Evolutionary conservation across 2,888 invertebrate species (phyloP), one percentile per base, ranked within the genome.

Genomic region (Electrophaes corylata): DNA sequence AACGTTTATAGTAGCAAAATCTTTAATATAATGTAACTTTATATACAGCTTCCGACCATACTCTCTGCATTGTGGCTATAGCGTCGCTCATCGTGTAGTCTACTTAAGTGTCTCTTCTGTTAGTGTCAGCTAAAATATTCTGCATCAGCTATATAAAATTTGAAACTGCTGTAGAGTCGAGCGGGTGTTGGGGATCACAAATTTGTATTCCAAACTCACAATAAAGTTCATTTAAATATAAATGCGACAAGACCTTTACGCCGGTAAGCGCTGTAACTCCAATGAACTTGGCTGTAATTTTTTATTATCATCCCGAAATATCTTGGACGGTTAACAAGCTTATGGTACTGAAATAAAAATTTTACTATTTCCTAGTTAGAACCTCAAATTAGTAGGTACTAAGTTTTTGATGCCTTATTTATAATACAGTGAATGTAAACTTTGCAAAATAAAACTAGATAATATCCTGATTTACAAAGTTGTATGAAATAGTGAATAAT

Each of bases 141-240:
- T 23, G 48, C 31, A 55, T 46, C 44, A 51, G 62, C 64, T 71
- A 64, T 69, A 72, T 73, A 78, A 78, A 81, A 81, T 81, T 81
- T 74, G 71, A 72, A 78, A 65, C 59, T 62, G 75, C 74, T 74
- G 67, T 71, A 73, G 72, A 79, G 70, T 72, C 69, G 67, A 75
- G 74, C 76, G 73, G 75, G 78, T 83, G 81, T 81, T 66, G 79
- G 78, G n/a, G 83, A 82, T 85, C 84, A 77, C 84, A 85, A 87
- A 87, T 87, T 87, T 84, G 86, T 88, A 86, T 88, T 88, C 86
- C 81, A 75, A 76, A 68, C 82, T 84, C 86, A 85, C 82, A 86
- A 86, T 86, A 83, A 84, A 84, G 79, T 83, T 86, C 79, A 88
- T 88, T 88, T 88, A 86, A 86, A 88, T 88, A 87, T 86, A 88